Evolutionary conservation across 2,888 invertebrate species (phyloP).

Genomic region (Bimastos eiseni): DNA sequence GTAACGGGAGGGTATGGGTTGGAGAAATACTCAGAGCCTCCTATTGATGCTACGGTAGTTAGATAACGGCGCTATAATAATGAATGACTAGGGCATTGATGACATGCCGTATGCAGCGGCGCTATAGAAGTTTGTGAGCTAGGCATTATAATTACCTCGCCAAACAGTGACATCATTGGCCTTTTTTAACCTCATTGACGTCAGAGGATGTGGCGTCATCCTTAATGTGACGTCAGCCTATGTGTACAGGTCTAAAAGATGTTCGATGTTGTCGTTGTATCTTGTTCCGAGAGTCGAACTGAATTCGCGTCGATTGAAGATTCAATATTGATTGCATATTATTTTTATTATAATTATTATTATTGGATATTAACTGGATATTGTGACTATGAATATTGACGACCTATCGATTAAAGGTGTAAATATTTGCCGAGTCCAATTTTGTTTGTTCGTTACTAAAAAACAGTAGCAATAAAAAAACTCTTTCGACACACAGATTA

Average conservation of each 20-base stretch:
- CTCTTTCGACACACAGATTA: too few species aligned
- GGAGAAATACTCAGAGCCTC: too few species aligned
- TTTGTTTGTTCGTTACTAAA: background rate
- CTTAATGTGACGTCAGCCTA: too few species aligned
- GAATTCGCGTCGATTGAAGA: background rate
- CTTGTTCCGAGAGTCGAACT: background rate
- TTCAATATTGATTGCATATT: background rate
- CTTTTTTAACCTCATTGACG: background rate
- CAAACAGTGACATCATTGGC: background rate
- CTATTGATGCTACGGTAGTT: too few species aligned
- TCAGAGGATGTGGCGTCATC: background rate
- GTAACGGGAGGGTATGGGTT: too few species aligned
- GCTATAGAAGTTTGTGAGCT: background rate
- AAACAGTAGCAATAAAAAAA: background rate
- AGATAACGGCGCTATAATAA: too few species aligned
- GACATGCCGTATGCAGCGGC: background rate
- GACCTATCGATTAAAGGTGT: background rate
- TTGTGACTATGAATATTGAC: background rate
- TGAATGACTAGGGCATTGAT: too few species aligned
- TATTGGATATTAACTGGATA: background rate
- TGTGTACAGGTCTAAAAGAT: background rate
- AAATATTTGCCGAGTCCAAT: background rate
- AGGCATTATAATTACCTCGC: background rate
- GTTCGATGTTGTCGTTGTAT: background rate
- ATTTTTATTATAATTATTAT: background rate